A percentile compares a stretch with the other conserved stretches of the same genome.
These are phyloP conservation scores for Steromphala cineraria DNA, from an alignment of 2,888 invertebrate genomes.

Conservation along the genomic window DNA sequence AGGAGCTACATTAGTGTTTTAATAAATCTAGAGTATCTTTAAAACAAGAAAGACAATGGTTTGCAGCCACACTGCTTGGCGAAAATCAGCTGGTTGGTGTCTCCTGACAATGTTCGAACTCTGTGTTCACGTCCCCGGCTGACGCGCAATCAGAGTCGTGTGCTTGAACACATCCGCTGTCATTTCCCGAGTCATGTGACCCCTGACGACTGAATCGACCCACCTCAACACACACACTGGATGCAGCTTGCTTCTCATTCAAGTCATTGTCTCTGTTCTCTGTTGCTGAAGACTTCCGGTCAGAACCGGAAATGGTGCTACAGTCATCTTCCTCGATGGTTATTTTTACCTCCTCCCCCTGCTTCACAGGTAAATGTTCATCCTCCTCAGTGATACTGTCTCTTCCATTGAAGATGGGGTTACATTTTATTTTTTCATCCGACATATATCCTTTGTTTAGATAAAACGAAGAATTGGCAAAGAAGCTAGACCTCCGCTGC, in stretches of 20 bases:
- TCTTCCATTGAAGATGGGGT: neutral
- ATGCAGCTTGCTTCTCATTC: neutral
- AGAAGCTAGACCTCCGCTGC: neutral
- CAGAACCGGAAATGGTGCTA: neutral
- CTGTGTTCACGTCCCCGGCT: neutral
- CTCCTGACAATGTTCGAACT: neutral
- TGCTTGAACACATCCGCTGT: neutral
- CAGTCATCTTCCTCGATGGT: neutral
- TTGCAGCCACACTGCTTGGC: neutral
- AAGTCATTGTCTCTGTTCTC: neutral
- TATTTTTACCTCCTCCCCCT: neutral
- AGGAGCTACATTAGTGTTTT: neutral
- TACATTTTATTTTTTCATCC: neutral
- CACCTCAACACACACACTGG: neutral
- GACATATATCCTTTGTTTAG: neutral
- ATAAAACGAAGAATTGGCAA: neutral
- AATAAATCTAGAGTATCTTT: neutral
- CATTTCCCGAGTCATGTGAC: constrained; percentile 3
- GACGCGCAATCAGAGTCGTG: neutral
- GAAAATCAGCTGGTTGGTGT: neutral
- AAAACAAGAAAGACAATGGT: neutral
- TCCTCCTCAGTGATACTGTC: neutral
- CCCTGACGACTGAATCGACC: neutral
- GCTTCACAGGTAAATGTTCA: neutral
- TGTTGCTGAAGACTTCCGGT: neutral